Percentiles rank a stretch among this genome's conserved stretches.
These are phyloP conservation scores for Premnoplex brunnescens DNA, from an alignment of 2,797 vertebrate species.

Conservation along the genomic window DNA sequence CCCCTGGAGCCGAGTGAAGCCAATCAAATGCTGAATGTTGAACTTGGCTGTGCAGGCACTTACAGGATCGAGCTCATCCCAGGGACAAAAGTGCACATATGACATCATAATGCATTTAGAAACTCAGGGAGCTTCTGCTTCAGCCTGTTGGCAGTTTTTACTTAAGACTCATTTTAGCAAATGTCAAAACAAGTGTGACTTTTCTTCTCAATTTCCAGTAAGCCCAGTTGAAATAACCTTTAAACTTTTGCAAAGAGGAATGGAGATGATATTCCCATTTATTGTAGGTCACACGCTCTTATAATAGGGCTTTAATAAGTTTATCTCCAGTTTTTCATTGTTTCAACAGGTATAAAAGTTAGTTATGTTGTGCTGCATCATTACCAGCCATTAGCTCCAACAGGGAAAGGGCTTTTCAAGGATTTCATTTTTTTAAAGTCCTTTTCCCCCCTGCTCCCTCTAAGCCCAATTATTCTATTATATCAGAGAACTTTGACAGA, in stretches of 20 bases:
- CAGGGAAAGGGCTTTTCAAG: background rate
- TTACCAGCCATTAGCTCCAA: background rate
- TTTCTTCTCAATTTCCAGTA: background rate
- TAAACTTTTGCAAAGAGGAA: background rate
- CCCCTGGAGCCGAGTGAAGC: background rate
- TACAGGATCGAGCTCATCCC: background rate
- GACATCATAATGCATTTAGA: background rate
- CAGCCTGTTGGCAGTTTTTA: background rate
- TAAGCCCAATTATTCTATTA: background rate
- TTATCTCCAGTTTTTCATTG: background rate
- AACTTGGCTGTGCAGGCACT: background rate
- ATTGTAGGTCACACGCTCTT: background rate
- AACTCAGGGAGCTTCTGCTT: background rate
- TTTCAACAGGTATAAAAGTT: background rate
- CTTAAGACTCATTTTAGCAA: background rate
- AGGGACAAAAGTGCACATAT: background rate
- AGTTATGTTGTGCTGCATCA: background rate
- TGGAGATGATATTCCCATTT: background rate
- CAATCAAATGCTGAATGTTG: rapidly evolving
- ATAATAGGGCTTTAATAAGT: background rate
- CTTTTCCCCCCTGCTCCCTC: background rate
- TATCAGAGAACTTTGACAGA: constrained; percentile 6
- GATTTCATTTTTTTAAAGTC: background rate
- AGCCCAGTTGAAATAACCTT: background rate
- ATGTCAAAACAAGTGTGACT: background rate